These are phyloP conservation scores for Hozukius guyotensis DNA, from an alignment of 2,797 vertebrate species.

Conservation along the genomic window DNA sequence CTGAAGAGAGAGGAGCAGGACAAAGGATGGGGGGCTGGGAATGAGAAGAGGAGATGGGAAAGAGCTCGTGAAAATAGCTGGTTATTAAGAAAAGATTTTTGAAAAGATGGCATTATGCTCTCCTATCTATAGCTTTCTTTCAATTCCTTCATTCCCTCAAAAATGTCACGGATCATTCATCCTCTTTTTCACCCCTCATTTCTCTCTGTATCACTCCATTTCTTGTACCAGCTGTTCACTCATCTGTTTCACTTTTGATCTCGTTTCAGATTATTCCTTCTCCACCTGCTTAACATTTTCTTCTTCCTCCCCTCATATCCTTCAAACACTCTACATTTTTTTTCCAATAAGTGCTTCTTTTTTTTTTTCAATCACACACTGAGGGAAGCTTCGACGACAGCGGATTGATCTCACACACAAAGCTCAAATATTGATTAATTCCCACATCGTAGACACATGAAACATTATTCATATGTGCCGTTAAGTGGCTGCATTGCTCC, in stretches of 20 bases:
- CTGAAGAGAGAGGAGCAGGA: constrained; percentile 47
- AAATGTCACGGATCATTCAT: constrained; percentile 62
- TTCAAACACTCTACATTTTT: not conserved
- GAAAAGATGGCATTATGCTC: constrained; percentile 32
- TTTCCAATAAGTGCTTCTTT: not conserved
- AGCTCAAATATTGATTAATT: constrained; percentile 43
- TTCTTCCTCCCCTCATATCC: not conserved
- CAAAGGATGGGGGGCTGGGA: constrained; percentile 73
- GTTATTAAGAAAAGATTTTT: constrained; percentile 31
- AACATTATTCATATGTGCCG: constrained; percentile 44
- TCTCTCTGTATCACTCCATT: constrained; percentile 56
- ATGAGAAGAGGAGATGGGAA: constrained; percentile 38
- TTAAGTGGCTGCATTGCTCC: constrained; percentile 38
- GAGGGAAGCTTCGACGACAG: not conserved
- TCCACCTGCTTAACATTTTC: constrained; percentile 7
- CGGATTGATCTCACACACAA: constrained; percentile 13
- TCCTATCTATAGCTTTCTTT: constrained; percentile 40
- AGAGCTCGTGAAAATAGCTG: not conserved
- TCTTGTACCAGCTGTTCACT: constrained; percentile 70
- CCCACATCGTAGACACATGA: constrained; percentile 1
- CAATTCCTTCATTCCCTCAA: constrained; percentile 24
- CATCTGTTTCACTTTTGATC: constrained; percentile 73
- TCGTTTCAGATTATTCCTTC: constrained; percentile 26
- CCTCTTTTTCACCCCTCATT: constrained; percentile 56
- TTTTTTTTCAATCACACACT: constrained; percentile 1